Evolutionary conservation across 2,797 vertebrate genomes (phyloP).

Genomic region (Xiphophorus birchmanni): DNA sequence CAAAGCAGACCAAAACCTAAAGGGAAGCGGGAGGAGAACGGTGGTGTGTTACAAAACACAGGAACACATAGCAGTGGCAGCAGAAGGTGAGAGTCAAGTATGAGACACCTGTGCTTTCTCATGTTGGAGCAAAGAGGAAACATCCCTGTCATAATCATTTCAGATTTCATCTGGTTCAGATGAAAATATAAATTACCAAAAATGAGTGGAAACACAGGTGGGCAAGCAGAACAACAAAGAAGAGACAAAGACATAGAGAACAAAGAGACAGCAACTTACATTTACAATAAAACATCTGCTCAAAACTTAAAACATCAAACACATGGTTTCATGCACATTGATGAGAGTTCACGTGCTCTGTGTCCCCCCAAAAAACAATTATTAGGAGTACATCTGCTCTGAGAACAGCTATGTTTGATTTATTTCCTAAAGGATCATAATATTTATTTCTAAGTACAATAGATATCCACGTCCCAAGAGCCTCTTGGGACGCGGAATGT

Average conservation of each 20-base stretch:
- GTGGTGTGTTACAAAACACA: constrained; percentile 77
- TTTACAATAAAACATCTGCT: constrained; percentile 10
- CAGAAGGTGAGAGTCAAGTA: constrained; percentile 33
- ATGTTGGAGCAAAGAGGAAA: background rate
- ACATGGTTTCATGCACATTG: background rate
- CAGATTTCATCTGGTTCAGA: constrained; percentile 38
- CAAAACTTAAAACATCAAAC: constrained; percentile 13
- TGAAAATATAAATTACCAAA: constrained; percentile 48
- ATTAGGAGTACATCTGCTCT: background rate
- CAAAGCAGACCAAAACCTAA: constrained; percentile 95
- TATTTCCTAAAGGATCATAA: background rate
- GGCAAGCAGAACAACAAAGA: constrained; percentile 11
- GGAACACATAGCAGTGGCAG: constrained; percentile 43
- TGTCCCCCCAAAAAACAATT: background rate
- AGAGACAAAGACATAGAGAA: constrained; percentile 5
- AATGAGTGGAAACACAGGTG: constrained; percentile 27
- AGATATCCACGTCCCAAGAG: no score
- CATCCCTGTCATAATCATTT: constrained; percentile 31
- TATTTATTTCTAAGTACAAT: background rate
- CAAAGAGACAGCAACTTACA: constrained; percentile 5
- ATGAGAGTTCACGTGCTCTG: background rate
- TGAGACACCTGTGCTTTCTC: background rate
- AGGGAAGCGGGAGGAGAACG: constrained; percentile 89
- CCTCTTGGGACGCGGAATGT: no score
- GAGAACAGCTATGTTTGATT: background rate